Conservation (phyloP, 2,797 vertebrate genomes). For the Pteropus rufus region DNA sequence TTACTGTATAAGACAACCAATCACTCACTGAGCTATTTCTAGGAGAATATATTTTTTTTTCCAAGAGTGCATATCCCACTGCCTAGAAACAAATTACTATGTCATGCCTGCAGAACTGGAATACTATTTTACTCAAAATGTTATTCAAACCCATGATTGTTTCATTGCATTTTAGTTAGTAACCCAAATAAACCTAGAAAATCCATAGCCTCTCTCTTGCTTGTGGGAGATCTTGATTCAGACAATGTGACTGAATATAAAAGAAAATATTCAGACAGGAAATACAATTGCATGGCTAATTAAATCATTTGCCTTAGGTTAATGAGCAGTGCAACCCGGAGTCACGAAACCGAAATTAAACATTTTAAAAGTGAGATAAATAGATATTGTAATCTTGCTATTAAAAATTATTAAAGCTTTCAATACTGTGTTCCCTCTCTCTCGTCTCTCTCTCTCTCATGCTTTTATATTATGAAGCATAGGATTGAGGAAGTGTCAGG, state of each 20-base stretch:
- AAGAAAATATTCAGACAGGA: constrained; percentile 34
- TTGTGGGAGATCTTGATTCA: background rate
- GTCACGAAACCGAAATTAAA: constrained; percentile 36
- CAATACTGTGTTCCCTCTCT: background rate
- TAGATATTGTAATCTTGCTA: constrained; percentile 16
- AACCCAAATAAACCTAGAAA: constrained; percentile 51
- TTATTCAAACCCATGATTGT: constrained; percentile 28
- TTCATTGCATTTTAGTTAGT: constrained; percentile 34
- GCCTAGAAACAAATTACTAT: constrained; percentile 11
- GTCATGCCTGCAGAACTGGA: background rate
- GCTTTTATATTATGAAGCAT: background rate
- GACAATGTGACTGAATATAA: constrained; percentile 42
- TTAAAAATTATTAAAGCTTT: constrained; percentile 27
- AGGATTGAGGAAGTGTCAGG: background rate
- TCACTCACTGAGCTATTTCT: background rate
- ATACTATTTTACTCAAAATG: constrained; percentile 13
- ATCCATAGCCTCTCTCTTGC: background rate
- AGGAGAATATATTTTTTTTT: background rate
- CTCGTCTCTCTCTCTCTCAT: background rate
- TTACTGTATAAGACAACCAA: background rate
- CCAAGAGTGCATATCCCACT: background rate
- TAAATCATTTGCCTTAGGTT: constrained; percentile 51
- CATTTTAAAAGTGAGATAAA: constrained; percentile 41
- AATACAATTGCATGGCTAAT: constrained; percentile 38
- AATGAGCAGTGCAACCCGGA: constrained; percentile 24